Percentiles rank a stretch among this genome's conserved stretches.
Conservation (phyloP, 2,888 invertebrate species). For the Synergus itoensis region DNA sequence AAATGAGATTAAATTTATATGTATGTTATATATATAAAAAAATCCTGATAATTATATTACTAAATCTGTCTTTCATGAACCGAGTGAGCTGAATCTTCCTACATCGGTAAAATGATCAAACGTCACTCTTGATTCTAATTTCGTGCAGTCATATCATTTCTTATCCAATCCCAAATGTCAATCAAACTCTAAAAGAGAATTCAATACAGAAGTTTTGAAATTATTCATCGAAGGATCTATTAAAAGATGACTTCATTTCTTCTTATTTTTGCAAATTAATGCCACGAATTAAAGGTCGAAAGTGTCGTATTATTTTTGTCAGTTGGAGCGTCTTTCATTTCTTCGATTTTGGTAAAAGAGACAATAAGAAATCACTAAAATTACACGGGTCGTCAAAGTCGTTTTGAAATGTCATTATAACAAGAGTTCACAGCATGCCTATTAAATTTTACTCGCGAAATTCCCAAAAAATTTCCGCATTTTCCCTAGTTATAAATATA, state of each 20-base stretch:
- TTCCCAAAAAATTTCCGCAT: too few species aligned
- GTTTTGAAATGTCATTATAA: too few species aligned
- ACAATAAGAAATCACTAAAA: background rate
- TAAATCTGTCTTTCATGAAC: background rate
- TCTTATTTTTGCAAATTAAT: background rate
- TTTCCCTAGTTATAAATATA: too few species aligned
- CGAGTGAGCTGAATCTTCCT: background rate
- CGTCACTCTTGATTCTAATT: slow-evolving; percentile 19
- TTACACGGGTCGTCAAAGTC: background rate
- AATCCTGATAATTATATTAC: background rate
- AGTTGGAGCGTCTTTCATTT: background rate
- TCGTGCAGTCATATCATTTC: background rate
- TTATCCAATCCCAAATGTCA: slow-evolving; percentile 14
- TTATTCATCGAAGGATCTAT: slow-evolving; percentile 7
- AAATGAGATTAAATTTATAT: background rate
- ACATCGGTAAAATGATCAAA: background rate
- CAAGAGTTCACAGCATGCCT: too few species aligned
- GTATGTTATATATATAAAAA: background rate
- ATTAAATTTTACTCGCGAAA: too few species aligned
- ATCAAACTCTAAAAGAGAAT: slow-evolving; percentile 9
- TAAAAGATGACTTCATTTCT: slow-evolving; percentile 18
- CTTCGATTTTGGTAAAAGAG: background rate
- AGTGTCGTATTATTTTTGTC: slow-evolving; percentile 2
- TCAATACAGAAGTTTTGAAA: background rate
- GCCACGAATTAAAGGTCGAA: background rate